Evolutionary conservation across 2,888 invertebrate species (phyloP).

Genomic region (Apodemia zela): DNA sequence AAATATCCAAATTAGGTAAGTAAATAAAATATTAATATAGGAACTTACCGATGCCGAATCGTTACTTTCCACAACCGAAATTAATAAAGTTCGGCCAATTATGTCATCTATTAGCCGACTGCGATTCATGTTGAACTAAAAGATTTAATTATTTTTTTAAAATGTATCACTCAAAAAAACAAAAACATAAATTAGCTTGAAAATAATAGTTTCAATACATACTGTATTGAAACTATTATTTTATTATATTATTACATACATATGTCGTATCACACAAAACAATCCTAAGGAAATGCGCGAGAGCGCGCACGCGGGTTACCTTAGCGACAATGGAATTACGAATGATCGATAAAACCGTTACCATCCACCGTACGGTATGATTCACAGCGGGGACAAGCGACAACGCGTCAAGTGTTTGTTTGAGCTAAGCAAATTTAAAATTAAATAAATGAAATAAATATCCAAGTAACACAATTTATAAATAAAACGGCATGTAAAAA

Average conservation of each 20-base stretch:
- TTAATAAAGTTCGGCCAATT: conserved; percentile 7
- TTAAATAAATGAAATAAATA: not conserved
- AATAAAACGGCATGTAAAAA: conserved; percentile 1
- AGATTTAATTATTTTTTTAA: too few relatives aligned
- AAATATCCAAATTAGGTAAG: not conserved
- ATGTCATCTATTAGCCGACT: not conserved
- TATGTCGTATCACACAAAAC: not conserved
- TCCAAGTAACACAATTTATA: conserved; percentile 2
- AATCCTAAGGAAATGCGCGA: too few relatives aligned
- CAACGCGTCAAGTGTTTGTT: conserved; percentile 9
- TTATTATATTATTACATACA: too few relatives aligned
- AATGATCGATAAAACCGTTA: conserved; percentile 1
- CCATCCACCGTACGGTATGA: conserved; percentile 4
- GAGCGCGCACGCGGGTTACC: not conserved
- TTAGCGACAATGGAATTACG: not conserved
- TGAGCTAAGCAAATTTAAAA: not conserved
- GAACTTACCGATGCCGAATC: conserved; percentile 17
- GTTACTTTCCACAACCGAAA: conserved; percentile 14
- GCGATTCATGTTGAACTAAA: too few relatives aligned
- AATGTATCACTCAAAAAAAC: not conserved
- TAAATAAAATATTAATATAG: not conserved
- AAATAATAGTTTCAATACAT: conserved; percentile 4
- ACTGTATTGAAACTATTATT: too few relatives aligned
- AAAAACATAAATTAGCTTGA: not conserved
- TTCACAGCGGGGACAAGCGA: conserved; percentile 4